These are phyloP conservation scores for Heterohyrax brucei DNA, from an alignment of 2,797 vertebrate genomes.

Conservation along the genomic window DNA sequence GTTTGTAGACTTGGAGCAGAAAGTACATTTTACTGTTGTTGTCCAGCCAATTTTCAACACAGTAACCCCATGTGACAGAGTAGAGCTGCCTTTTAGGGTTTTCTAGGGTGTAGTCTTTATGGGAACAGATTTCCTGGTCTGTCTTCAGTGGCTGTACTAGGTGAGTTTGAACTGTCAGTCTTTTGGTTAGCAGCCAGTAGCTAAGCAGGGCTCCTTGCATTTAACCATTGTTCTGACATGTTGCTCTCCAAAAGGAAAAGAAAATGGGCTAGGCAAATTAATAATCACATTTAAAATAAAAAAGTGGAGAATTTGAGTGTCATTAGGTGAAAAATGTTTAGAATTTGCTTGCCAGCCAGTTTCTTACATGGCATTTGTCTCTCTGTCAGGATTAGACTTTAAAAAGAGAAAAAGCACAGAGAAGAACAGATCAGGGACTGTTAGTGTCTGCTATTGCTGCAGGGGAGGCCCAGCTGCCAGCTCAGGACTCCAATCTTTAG, in stretches of 20 bases:
- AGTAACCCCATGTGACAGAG: no score
- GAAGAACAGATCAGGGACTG: background rate
- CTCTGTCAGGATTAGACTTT: background rate
- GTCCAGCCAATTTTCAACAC: no score
- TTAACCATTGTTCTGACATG: background rate
- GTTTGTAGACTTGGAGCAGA: background rate
- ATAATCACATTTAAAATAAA: background rate
- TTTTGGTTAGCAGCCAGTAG: no score
- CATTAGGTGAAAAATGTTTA: background rate
- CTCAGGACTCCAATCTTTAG: fast-evolving
- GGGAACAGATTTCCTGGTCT: no score
- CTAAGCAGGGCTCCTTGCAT: no score
- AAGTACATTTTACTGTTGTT: fast-evolving
- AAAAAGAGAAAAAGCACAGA: no score
- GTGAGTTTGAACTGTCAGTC: no score
- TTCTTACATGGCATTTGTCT: fast-evolving
- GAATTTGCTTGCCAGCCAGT: no score
- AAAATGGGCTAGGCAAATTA: background rate
- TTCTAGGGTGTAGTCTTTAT: no score
- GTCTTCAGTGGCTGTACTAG: no score
- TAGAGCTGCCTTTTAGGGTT: no score
- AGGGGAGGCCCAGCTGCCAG: background rate
- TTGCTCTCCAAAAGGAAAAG: background rate
- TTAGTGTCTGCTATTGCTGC: fast-evolving
- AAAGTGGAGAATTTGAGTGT: fast-evolving